Conservation (phyloP, 1,140 invertebrate species). For the Nixonia krombeini region DNA sequence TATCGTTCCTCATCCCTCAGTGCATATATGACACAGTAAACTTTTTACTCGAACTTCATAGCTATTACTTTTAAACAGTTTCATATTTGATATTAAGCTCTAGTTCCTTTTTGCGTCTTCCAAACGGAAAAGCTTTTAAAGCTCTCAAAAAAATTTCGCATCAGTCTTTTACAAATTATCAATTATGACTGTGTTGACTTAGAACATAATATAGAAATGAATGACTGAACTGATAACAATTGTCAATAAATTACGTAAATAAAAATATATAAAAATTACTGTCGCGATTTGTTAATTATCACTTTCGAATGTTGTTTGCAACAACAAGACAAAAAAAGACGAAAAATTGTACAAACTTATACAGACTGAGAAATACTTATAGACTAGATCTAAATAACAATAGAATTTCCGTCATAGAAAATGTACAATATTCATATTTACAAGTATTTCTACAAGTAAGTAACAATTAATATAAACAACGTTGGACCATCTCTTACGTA, state of each 20-base stretch:
- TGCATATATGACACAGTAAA: no score
- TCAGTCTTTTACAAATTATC: slow-evolving; percentile 41
- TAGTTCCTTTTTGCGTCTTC: not conserved
- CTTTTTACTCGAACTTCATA: no score
- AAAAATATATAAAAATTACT: no score
- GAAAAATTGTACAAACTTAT: slow-evolving; percentile 19
- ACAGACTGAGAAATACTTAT: slow-evolving; percentile 40
- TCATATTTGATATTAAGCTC: no score
- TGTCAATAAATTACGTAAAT: slow-evolving; percentile 11
- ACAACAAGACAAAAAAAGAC: slow-evolving; percentile 13
- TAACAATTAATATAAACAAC: slow-evolving; percentile 35
- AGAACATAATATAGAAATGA: slow-evolving; percentile 22
- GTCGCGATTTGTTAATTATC: no score
- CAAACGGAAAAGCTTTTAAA: slow-evolving; percentile 2
- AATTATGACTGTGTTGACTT: slow-evolving; percentile 22
- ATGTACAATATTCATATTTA: slow-evolving; percentile 49
- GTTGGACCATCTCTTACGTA: slow-evolving; percentile 17
- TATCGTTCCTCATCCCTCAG: no score
- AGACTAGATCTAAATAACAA: slow-evolving; percentile 45
- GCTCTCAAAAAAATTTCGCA: slow-evolving; percentile 19
- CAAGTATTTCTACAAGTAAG: slow-evolving; percentile 39
- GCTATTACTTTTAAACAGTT: no score
- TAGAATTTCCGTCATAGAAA: slow-evolving; percentile 48
- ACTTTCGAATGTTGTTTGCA: slow-evolving; percentile 1
- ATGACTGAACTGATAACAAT: slow-evolving; percentile 17